Evolutionary conservation across 2,113 vertebrate genomes (phyloP), one percentile per base, ranked within the genome.

Genomic region (Aspiorhynchus laticeps): DNA sequence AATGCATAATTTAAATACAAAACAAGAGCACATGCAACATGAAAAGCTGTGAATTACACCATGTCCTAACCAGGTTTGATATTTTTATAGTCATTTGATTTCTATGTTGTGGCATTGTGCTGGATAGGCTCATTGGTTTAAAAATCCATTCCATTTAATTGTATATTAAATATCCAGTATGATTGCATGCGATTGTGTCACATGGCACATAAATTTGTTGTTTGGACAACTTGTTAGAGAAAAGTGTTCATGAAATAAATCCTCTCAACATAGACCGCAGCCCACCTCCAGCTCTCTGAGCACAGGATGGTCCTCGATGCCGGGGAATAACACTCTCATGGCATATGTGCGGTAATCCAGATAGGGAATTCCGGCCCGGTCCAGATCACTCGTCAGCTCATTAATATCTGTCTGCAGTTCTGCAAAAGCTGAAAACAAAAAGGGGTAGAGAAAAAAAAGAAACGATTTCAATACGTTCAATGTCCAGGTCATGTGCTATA

Each of bases 391-490:
- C 91, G 98, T 99, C 87, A 99, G 92, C 92, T 99, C 98, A 7
- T 99, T 99, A 93, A 99, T 99, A 92, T 99, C 98, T 0, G 98
- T 99, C 94, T 99, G 98, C 83, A 99, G 95, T 94, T 99, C 98
- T 0, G 98, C 98, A 89, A 99, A 99, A 14, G 98, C 98, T 99
- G 77, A 36, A 2, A 26, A 26, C 26, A 81, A 24, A 2, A 33
- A 1, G 21, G 73, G 3, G 10, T 24, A 12, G n/a, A 21, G 7
- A n/a, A 75, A 59, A 11, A 46, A 80, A 33, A 87, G 11, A 85
- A 8, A 73, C 31, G 56, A 0, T 33, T 63, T 46, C 3, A 85
- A n/a, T 81, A 78, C 48, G 31, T 79, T 79, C 26, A 53, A 21
- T 78, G 46, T 78, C 46, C 15, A 24, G 33, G 69, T 73, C 69